Evolutionary conservation across 2,797 vertebrate genomes (phyloP).

Genomic region (Chromobotia macracanthus): DNA sequence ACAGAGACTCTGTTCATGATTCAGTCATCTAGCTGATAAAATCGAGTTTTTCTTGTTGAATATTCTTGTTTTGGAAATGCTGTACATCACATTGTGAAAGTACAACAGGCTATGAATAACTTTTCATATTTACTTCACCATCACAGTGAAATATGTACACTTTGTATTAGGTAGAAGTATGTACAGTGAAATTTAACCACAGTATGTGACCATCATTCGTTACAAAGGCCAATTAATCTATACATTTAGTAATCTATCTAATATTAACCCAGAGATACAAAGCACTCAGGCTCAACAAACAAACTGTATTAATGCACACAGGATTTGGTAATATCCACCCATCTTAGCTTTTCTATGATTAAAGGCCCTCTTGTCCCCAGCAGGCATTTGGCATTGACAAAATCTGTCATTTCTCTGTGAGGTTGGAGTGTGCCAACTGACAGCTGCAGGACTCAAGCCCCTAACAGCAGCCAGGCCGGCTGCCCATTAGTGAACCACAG

Average conservation of each 20-base stretch:
- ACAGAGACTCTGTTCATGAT: too few relatives aligned
- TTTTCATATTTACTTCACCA: too few relatives aligned
- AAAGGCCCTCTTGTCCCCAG: slow-evolving; percentile 60
- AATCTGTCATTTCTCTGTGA: slow-evolving; percentile 81
- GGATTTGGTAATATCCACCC: slow-evolving; percentile 2
- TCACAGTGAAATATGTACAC: too few relatives aligned
- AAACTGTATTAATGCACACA: background rate
- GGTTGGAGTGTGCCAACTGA: slow-evolving; percentile 86
- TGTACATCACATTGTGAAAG: too few relatives aligned
- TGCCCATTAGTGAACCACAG: slow-evolving; percentile 69
- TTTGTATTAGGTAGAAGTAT: too few relatives aligned
- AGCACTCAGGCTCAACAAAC: background rate
- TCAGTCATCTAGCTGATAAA: too few relatives aligned
- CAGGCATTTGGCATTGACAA: slow-evolving; percentile 83
- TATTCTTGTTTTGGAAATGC: too few relatives aligned
- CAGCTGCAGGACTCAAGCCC: slow-evolving; percentile 82
- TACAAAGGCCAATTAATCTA: too few relatives aligned
- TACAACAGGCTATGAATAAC: too few relatives aligned
- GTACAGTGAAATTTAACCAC: too few relatives aligned
- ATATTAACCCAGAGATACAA: too few relatives aligned
- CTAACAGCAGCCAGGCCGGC: slow-evolving; percentile 68
- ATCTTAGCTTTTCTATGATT: slow-evolving; percentile 53
- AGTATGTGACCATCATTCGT: background rate
- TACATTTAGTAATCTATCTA: background rate
- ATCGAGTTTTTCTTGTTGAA: too few relatives aligned